Conservation (phyloP, 2,888 invertebrate genomes). For the Dinocampus coccinellae region DNA sequence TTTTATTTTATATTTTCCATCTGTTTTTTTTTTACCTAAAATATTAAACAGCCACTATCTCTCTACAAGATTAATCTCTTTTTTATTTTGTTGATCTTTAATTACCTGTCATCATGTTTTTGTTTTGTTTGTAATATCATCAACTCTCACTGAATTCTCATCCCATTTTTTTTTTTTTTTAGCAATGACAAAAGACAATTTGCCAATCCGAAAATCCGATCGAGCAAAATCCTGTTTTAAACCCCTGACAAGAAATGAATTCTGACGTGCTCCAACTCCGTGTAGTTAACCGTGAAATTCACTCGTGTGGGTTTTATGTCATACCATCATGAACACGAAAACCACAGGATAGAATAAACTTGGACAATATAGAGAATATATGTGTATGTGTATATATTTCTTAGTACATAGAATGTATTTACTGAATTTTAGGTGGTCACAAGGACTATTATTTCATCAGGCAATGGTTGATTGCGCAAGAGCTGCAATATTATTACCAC, state of each 20-base stretch:
- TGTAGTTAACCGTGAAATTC: slow-evolving; percentile 32
- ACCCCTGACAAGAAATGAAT: slow-evolving; percentile 11
- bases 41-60: background rate
- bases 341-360: background rate
- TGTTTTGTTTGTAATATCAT: slow-evolving; percentile 4
- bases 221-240: slow-evolving; percentile 8
- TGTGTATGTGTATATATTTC: background rate
- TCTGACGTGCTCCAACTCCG: background rate
- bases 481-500: slow-evolving; percentile 83
- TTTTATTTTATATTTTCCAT: background rate
- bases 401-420: background rate
- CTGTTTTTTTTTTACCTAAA: background rate
- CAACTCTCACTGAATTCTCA: background rate
- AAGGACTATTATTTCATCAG: slow-evolving; percentile 87
- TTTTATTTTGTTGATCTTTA: background rate
- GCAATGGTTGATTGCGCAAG: slow-evolving; percentile 87
- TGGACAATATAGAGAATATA: background rate
- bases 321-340: background rate
- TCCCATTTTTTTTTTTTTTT: background rate
- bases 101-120: background rate
- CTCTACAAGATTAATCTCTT: background rate
- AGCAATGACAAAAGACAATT: too few relatives aligned
- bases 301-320: slow-evolving; percentile 15
- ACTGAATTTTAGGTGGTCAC: slow-evolving; percentile 80
- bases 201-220: background rate